Percentiles rank a stretch among this genome's conserved stretches.
Evolutionary conservation across 2,888 invertebrate species (phyloP).

Genomic region (Griposia aprilina): DNA sequence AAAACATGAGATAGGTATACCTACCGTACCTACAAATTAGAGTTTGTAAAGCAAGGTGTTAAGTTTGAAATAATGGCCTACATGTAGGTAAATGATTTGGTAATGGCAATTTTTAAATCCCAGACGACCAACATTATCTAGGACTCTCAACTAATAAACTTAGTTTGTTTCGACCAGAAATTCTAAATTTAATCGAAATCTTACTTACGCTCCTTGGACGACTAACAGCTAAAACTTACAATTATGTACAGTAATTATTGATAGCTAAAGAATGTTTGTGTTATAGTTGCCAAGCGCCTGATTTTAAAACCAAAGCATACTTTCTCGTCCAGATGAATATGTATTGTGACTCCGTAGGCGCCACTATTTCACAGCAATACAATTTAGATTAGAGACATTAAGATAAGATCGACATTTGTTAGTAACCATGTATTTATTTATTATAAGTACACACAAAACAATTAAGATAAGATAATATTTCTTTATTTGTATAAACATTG

Average conservation of each 20-base stretch:
- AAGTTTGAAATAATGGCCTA: neutral
- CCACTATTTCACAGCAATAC: neutral
- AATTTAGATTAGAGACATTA: neutral
- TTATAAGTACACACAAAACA: neutral
- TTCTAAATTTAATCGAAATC: neutral
- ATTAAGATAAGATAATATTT: too few species aligned
- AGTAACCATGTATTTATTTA: neutral
- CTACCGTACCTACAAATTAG: neutral
- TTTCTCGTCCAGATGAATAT: neutral
- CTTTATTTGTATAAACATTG: too few species aligned
- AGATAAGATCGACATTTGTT: neutral
- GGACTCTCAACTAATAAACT: neutral
- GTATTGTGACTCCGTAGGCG: neutral
- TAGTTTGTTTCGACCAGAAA: neutral
- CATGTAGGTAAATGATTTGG: neutral
- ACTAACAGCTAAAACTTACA: too few species aligned
- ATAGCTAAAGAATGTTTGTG: neutral
- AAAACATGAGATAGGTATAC: too few species aligned
- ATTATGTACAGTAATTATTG: too few species aligned
- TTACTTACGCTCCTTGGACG: too few species aligned
- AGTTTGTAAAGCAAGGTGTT: neutral
- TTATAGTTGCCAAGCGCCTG: constrained; percentile 23
- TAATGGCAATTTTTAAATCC: neutral
- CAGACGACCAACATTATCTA: neutral
- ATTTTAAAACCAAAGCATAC: constrained; percentile 16